Percentiles rank a stretch among this genome's conserved stretches.
These are phyloP conservation scores for Auanema freiburgensis DNA, from an alignment of 2,888 invertebrate genomes.

Conservation along the genomic window DNA sequence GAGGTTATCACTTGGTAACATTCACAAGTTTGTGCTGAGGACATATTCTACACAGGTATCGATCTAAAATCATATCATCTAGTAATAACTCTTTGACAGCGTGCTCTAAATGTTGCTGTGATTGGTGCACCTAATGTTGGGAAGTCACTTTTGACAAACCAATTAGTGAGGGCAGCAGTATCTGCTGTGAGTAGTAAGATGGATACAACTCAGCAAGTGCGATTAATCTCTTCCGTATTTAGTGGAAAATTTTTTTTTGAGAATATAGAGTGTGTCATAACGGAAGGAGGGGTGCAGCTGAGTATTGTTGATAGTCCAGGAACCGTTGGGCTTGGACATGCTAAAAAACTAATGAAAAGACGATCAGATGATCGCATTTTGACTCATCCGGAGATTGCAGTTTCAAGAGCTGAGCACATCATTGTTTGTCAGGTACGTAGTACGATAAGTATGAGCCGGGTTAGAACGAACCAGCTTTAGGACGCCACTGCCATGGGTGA, in stretches of 20 bases:
- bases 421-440: slow-evolving; percentile 59
- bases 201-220: slow-evolving; percentile 70
- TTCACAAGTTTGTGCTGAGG: not conserved
- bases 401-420: slow-evolving; percentile 56
- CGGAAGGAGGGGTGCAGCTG: slow-evolving; percentile 75
- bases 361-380: slow-evolving; percentile 41
- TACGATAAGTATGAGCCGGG: too few relatives aligned
- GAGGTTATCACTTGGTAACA: not conserved
- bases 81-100: slow-evolving; percentile 2
- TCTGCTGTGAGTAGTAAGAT: slow-evolving; percentile 88
- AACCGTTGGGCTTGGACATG: slow-evolving; percentile 70
- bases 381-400: slow-evolving; percentile 58
- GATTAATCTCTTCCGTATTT: not conserved
- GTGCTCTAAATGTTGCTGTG: slow-evolving; percentile 72
- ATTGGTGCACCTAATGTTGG: slow-evolving; percentile 92
- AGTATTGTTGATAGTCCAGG: slow-evolving; percentile 91
- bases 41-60: not conserved
- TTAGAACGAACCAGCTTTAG: slow-evolving; percentile 21
- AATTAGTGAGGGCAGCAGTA: slow-evolving; percentile 78
- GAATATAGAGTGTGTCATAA: slow-evolving; percentile 47
- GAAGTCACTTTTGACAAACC: slow-evolving; percentile 91
- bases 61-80: not conserved
- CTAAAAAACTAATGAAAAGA: slow-evolving; percentile 44
- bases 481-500: slow-evolving; percentile 57
- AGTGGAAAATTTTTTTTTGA: slow-evolving; percentile 19